Base-by-base conservation (phyloP, 2,113 vertebrate species). In the Oryzias melastigma region DNA sequence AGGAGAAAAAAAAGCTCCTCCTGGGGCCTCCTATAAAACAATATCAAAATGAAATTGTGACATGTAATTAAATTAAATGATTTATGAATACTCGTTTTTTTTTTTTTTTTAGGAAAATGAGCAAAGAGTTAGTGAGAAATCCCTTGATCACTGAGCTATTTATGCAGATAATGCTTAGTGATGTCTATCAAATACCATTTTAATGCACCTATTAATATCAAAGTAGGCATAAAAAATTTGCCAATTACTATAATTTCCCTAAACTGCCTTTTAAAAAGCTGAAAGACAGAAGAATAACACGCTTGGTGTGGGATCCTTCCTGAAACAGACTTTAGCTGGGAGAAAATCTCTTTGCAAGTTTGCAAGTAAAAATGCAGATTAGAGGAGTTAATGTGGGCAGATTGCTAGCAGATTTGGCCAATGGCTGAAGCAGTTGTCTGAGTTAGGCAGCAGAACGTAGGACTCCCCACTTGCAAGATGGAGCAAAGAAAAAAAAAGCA, bases 401-500 rank as follows among this genome's bases (percentile, higher is more conserved):
- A 75, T 76, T 68, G 81, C 71, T 84, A 52, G 47, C 65, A 87
- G 77, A 79, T 68, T 83, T 81, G 73, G 77, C 72, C 75, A 62
- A 62, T 71, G 60, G 77, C 64, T 84, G 70, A 73, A 84, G 80
- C 78, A 78, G 82, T 71, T 77, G 83, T 86, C 77, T 75, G 75
- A 80, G 79, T 67, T 92, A 92, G 92, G 90, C 92, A 93, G 91
- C 89, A 91, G 91, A 92, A 92, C 90, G 89, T 60, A 87, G 75
- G 86, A 88, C 80, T 88, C 77, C 63, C 73, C 71, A 65, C 78
- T 75, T 83, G 68, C 81, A 82, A 78, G 78, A 86, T 63, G 53
- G 68, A 52, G 73, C 52, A 73, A 35, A 10, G 10, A 12, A 2
- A 6, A 8, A 29, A 68, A 84, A 81, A 83, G 68, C 71, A 52